Evolutionary conservation across 2,888 invertebrate species (phyloP).

Genomic region (Masnerella sp.): DNA sequence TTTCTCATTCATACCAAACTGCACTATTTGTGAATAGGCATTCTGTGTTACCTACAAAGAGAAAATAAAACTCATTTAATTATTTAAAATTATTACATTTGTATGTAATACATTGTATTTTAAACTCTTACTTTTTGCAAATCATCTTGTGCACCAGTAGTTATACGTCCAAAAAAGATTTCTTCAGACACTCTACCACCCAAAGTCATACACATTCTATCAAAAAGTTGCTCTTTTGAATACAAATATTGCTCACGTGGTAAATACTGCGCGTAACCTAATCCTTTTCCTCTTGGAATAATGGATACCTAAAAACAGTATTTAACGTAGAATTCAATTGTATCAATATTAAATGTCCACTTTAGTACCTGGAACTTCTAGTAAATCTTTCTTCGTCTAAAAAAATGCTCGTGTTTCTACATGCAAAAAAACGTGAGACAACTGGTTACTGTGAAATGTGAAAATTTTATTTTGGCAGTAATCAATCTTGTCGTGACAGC

Average conservation of each 20-base stretch:
- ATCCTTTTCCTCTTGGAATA: slow-evolving; percentile 97
- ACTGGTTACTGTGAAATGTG: too few relatives aligned
- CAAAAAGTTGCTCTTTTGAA: slow-evolving; percentile 96
- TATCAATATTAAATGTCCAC: too few relatives aligned
- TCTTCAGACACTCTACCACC: slow-evolving; percentile 99
- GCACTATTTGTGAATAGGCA: slow-evolving; percentile 98
- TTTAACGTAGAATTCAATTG: too few relatives aligned
- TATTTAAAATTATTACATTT: too few relatives aligned
- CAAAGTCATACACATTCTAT: slow-evolving; percentile 99
- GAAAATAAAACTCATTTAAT: too few relatives aligned
- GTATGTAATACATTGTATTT: too few relatives aligned
- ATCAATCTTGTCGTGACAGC: too few relatives aligned
- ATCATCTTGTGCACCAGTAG: slow-evolving; percentile 99
- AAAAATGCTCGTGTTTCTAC: too few relatives aligned
- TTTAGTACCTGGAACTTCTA: too few relatives aligned
- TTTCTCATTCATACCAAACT: slow-evolving; percentile 98
- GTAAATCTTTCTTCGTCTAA: too few relatives aligned
- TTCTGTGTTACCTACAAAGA: slow-evolving; percentile 86
- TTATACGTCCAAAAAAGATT: slow-evolving; percentile 96
- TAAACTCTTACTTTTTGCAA: slow-evolving; percentile 88
- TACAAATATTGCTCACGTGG: slow-evolving; percentile 99
- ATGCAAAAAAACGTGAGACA: too few relatives aligned
- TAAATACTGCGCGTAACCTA: slow-evolving; percentile 99
- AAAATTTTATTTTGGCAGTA: too few relatives aligned
- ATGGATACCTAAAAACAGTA: slow-evolving; percentile 87